Evolutionary conservation across 1,140 invertebrate genomes (phyloP).

Genomic region (Drosophila obscura): DNA sequence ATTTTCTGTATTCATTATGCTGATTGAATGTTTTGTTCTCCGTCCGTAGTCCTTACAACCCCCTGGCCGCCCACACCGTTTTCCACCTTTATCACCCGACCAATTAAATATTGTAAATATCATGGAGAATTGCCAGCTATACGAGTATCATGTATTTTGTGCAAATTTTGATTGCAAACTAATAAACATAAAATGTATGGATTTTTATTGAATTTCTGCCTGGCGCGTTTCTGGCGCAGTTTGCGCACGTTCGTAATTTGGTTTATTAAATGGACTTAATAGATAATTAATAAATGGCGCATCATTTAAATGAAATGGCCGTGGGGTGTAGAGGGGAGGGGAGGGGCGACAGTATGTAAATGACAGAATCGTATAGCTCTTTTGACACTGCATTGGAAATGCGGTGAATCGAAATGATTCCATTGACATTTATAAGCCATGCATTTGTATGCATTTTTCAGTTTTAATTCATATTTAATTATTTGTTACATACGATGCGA

Average conservation of each 20-base stretch:
- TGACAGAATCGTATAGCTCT: not conserved
- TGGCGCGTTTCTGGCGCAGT: slow-evolving; percentile 6
- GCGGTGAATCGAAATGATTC: slow-evolving; percentile 70
- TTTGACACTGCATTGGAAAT: no score
- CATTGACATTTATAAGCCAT: slow-evolving; percentile 61
- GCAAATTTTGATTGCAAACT: slow-evolving; percentile 33
- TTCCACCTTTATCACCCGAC: no score
- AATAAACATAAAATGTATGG: slow-evolving; percentile 62
- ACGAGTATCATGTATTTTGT: not conserved
- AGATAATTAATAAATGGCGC: slow-evolving; percentile 78
- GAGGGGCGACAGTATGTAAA: not conserved
- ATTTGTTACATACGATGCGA: slow-evolving; percentile 27
- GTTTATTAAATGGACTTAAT: slow-evolving; percentile 74
- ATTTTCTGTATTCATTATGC: slow-evolving; percentile 53
- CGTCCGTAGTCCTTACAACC: no score
- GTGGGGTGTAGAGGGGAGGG: no score
- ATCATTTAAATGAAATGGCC: slow-evolving; percentile 44
- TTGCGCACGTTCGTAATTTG: slow-evolving; percentile 48
- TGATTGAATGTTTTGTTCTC: slow-evolving; percentile 65
- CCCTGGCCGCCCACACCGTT: no score
- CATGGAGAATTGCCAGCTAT: no score
- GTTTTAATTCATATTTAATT: slow-evolving; percentile 78
- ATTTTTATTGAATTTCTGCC: slow-evolving; percentile 50
- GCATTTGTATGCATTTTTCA: slow-evolving; percentile 56
- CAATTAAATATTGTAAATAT: no score